Conservation (phyloP, 2,888 invertebrate genomes). For the Dorcus parallelipipedus region DNA sequence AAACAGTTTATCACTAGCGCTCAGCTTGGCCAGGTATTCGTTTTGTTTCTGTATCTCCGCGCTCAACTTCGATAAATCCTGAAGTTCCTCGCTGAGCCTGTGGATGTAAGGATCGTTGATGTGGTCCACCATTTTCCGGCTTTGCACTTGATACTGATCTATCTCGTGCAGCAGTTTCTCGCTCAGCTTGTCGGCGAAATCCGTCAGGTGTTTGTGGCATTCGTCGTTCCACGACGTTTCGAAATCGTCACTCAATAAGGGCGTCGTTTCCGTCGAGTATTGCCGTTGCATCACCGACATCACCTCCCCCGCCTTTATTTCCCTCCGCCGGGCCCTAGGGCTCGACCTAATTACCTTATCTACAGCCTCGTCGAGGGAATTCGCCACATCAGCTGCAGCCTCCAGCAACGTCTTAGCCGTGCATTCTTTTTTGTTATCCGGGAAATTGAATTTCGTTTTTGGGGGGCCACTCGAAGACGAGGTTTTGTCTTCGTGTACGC, state of each 20-base stretch:
- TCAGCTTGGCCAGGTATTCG: slow-evolving; percentile 56
- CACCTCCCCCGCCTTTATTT: slow-evolving; percentile 53
- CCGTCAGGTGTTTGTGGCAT: slow-evolving; percentile 67
- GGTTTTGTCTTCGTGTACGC: slow-evolving; percentile 15
- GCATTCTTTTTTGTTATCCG: slow-evolving; percentile 7
- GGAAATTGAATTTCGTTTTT: slow-evolving; percentile 22
- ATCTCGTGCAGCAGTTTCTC: slow-evolving; percentile 77
- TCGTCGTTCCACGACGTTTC: slow-evolving; percentile 58
- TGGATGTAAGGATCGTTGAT: slow-evolving; percentile 61
- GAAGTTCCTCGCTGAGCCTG: slow-evolving; percentile 58
- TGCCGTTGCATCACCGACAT: slow-evolving; percentile 35
- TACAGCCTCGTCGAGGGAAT: slow-evolving; percentile 65
- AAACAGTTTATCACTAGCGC: slow-evolving; percentile 48
- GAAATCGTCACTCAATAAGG: slow-evolving; percentile 31
- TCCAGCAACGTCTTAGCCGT: slow-evolving; percentile 46
- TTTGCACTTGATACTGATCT: slow-evolving; percentile 58
- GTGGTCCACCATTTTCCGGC: slow-evolving; percentile 49
- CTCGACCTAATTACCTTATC: slow-evolving; percentile 65
- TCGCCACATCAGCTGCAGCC: slow-evolving; percentile 64
- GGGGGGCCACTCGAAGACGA: slow-evolving; percentile 1
- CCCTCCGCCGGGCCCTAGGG: slow-evolving; percentile 52
- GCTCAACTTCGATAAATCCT: slow-evolving; percentile 57
- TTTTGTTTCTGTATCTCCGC: slow-evolving; percentile 58
- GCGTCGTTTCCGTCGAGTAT: slow-evolving; percentile 34
- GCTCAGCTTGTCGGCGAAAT: slow-evolving; percentile 79